Percentiles rank a stretch among this genome's conserved stretches.
These are phyloP conservation scores for Dinocampus coccinellae DNA, from an alignment of 2,888 invertebrate genomes.

Conservation along the genomic window DNA sequence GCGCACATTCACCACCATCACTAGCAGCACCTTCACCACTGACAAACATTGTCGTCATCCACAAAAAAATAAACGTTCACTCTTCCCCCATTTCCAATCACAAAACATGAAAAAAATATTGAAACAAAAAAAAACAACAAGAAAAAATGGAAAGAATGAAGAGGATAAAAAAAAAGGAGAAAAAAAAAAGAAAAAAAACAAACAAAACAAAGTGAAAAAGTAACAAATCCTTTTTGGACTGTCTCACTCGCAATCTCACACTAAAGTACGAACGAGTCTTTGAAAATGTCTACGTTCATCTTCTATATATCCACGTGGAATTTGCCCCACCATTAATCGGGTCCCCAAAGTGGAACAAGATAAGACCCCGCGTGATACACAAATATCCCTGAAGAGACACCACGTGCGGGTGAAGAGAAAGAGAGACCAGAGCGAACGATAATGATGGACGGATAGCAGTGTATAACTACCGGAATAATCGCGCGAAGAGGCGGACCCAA, in stretches of 20 bases:
- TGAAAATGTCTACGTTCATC: not conserved
- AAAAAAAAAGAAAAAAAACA: not conserved
- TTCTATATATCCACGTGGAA: not conserved
- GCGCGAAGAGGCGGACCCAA: not conserved
- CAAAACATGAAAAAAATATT: not conserved
- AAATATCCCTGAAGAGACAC: not conserved
- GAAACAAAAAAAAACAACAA: not conserved
- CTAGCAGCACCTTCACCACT: not conserved
- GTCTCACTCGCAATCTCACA: not conserved
- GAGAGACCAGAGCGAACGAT: not conserved
- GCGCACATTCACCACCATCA: not conserved
- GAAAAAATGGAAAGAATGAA: not conserved
- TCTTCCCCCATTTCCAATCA: not conserved
- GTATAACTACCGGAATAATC: not conserved
- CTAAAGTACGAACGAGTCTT: not conserved
- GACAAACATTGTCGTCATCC: not conserved
- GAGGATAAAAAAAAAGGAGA: not conserved
- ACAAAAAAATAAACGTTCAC: not conserved
- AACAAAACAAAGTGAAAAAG: not conserved
- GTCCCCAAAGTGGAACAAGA: not conserved
- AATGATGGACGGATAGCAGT: slow-evolving; percentile 16
- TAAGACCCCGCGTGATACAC: not conserved
- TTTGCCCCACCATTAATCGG: not conserved
- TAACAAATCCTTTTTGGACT: not conserved
- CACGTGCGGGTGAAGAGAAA: not conserved